These are phyloP conservation scores for Periophthalmodon schlosseri DNA, from an alignment of 2,113 vertebrate species.

Conservation along the genomic window DNA sequence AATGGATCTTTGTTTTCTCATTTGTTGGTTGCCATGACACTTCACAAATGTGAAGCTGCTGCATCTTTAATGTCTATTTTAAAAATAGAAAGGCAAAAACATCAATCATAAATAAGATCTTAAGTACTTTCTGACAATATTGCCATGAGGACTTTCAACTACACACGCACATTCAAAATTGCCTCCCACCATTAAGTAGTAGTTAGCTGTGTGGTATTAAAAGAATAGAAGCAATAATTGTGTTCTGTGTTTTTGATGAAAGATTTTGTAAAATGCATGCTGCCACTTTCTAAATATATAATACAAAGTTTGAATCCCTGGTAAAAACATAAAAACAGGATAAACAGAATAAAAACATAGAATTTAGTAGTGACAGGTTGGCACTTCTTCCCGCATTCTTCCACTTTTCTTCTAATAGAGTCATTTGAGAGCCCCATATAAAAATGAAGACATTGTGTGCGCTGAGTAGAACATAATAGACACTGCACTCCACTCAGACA, in stretches of 20 bases:
- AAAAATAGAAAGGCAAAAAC: neutral
- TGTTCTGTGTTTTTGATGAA: neutral
- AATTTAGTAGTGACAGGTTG: no score
- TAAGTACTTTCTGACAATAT: neutral
- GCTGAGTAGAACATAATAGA: conserved; percentile 15
- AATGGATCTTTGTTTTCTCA: conserved; percentile 3
- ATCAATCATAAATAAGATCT: neutral
- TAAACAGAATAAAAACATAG: neutral
- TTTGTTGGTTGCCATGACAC: conserved; percentile 9
- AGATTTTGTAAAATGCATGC: neutral
- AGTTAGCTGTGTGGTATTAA: neutral
- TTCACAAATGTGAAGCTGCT: neutral
- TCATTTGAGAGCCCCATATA: neutral
- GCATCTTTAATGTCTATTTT: neutral
- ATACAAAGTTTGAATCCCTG: neutral
- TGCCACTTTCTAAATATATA: neutral
- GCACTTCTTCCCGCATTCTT: neutral
- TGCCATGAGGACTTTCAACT: neutral
- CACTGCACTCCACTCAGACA: conserved; percentile 30
- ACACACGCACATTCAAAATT: no score
- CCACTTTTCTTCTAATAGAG: neutral
- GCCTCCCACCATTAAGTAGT: neutral
- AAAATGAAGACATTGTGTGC: conserved; percentile 10
- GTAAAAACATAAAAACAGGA: neutral
- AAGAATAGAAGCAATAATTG: neutral